Evolutionary conservation across 2,888 invertebrate genomes (phyloP), one percentile per base, ranked within the genome.

Genomic region (Sminthurides aquaticus): DNA sequence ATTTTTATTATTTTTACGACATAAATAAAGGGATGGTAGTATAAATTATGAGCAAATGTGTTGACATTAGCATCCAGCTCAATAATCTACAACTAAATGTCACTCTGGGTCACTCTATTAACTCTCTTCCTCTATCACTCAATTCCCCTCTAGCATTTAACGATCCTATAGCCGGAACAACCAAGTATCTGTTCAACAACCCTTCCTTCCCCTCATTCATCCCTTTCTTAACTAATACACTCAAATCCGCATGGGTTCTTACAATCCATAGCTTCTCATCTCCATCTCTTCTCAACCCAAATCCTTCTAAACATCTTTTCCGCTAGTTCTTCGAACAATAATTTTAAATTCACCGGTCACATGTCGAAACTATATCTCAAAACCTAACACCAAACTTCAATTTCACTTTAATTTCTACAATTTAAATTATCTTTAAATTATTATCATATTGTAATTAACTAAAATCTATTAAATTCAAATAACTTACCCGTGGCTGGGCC

Each of bases 401-500:
- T n/a, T n/a, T 43, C 48, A 15, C n/a, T n/a, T n/a, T n/a, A n/a
- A n/a, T n/a, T n/a, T n/a, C n/a, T n/a, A n/a, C n/a, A n/a, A n/a
- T n/a, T n/a, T n/a, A n/a, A n/a, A n/a, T n/a, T n/a, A n/a, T n/a
- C n/a, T n/a, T n/a, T n/a, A n/a, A n/a, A n/a, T n/a, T n/a, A n/a
- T n/a, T n/a, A n/a, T n/a, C n/a, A n/a, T n/a, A n/a, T n/a, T n/a
- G n/a, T n/a, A 34, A 34, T 15, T 34, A 34, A 5, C 43, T 34
- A 34, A 34, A 34, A 34, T 34, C 43, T 11, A 34, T 34, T 34
- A 34, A 34, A 34, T 34, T 34, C 15, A n/a, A n/a, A 15, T 22
- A 8, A 52, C 87, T 83, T 87, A 89, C 89, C 88, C 89, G 87
- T 86, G 89, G 88, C 86, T 89, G 89, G 85, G 89, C 89, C 89